Evolutionary conservation across 2,797 vertebrate species (phyloP), one percentile per base, ranked within the genome.

Genomic region (Sylvilagus floridanus): DNA sequence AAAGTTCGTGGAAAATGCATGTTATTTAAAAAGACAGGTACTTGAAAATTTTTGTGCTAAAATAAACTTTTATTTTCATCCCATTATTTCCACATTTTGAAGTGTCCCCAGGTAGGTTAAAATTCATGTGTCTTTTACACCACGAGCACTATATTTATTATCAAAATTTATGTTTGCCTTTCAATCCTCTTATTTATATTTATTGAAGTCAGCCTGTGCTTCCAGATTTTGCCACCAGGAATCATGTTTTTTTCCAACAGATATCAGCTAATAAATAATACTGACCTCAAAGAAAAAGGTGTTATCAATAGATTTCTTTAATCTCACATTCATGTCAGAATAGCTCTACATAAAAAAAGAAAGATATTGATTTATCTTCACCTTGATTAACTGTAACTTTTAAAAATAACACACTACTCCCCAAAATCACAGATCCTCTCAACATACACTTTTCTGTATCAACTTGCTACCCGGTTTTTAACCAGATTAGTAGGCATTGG

Each of bases 361-460:
- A 87, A 83, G 54, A 57, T 50, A 7, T 4, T 62, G 28, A 4
- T 57, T 35, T 84, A 57, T 88, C 87, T 90, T 63, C 90, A 63
- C 13, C 52, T 83, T 94, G 47, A 81, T 92, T 91, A 91, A 90
- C 68, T 57, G 7, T 52, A 88, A 63, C 32, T 68, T 93, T 77
- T 42, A 24, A 32, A 72, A 86, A 52, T 68, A 85, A 50, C 26
- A 37, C 54, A 57, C 26, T 62, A 5, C 17, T 78, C 81, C 66
- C 57, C 42, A 95, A 78, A 71, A 82, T 72, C 60, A 83, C 57
- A 28, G 13, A 63, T 77, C 47, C 2, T 65, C 35, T 84, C 28
- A 72, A 72, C 63, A 35, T 54, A 12, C 10, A 7, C 28, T 79
- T 82, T 83, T 83, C 37, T 81, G 10, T 66, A 54, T 66, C n/a